Conservation (phyloP, 2,113 vertebrate species). For the Takifugu flavidus region DNA sequence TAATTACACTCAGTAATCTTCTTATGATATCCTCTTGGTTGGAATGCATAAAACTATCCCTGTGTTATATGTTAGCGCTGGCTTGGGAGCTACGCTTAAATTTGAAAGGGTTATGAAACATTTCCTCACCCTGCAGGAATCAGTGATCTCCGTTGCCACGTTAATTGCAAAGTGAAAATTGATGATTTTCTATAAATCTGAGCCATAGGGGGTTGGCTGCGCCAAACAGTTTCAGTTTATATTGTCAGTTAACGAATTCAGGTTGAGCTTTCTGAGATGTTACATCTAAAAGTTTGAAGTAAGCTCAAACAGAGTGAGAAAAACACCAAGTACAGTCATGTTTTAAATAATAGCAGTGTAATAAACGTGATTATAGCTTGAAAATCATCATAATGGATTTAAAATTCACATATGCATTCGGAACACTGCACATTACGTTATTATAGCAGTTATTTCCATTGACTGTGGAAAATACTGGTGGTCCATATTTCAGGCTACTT, state of each 20-base stretch:
- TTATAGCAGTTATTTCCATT: constrained; percentile 10
- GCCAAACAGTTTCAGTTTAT: constrained; percentile 42
- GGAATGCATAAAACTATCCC: constrained; percentile 20
- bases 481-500: too few relatives aligned
- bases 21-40: constrained; percentile 29
- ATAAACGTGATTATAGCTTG: too few relatives aligned
- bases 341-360: too few relatives aligned
- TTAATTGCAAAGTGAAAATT: constrained; percentile 45
- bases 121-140: constrained; percentile 8
- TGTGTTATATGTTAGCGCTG: neutral
- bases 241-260: constrained; percentile 26
- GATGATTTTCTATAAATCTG: constrained; percentile 40
- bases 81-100: constrained; percentile 35
- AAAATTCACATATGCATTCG: too few relatives aligned
- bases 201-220: constrained; percentile 16
- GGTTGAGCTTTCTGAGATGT: constrained; percentile 20
- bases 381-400: too few relatives aligned
- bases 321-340: constrained; percentile 14
- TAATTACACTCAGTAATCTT: constrained; percentile 21
- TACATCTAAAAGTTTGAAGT: constrained; percentile 7
- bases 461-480: too few relatives aligned
- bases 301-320: constrained; percentile 5
- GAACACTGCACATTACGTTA: too few relatives aligned
- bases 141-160: constrained; percentile 23
- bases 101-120: constrained; percentile 17